A percentile compares a stretch with the other conserved stretches of the same genome.
Conservation (phyloP, 2,888 invertebrate genomes). For the Cephus pulcher region DNA sequence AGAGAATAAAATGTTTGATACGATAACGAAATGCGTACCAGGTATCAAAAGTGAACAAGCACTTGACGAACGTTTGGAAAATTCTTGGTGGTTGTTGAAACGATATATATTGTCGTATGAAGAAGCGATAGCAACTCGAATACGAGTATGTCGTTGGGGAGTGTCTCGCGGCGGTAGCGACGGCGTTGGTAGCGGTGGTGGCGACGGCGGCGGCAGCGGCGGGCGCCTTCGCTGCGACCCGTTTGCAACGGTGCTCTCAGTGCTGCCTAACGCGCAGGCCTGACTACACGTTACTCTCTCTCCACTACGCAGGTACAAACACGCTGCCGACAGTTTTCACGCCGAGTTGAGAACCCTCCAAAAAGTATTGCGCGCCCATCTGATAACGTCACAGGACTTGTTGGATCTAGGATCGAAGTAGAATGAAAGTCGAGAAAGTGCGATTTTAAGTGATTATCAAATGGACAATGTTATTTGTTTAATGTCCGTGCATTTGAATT, state of each 20-base stretch:
- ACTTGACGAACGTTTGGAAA: neutral
- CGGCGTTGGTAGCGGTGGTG: neutral
- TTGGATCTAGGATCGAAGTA: neutral
- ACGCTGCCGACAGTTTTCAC: conserved; percentile 13
- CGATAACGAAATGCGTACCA: neutral
- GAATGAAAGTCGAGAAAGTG: neutral
- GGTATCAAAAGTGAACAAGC: neutral
- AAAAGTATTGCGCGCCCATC: conserved; percentile 4
- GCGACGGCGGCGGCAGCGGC: conserved; percentile 9
- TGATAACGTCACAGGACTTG: neutral
- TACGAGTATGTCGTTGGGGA: conserved; percentile 6
- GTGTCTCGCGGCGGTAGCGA: conserved; percentile 5
- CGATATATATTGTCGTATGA: neutral
- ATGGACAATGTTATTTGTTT: neutral
- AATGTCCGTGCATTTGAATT: no score
- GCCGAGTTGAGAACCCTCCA: conserved; percentile 17
- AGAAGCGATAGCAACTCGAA: neutral
- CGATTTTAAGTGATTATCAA: neutral
- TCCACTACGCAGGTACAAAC: conserved; percentile 50
- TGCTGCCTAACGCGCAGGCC: conserved; percentile 64
- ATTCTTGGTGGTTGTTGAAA: neutral
- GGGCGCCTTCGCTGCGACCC: conserved; percentile 38
- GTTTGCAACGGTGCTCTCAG: conserved; percentile 52
- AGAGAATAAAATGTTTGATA: neutral
- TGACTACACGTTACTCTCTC: conserved; percentile 49